Evolutionary conservation across 1,140 invertebrate species (phyloP).

Genomic region (Drosophila guanche): DNA sequence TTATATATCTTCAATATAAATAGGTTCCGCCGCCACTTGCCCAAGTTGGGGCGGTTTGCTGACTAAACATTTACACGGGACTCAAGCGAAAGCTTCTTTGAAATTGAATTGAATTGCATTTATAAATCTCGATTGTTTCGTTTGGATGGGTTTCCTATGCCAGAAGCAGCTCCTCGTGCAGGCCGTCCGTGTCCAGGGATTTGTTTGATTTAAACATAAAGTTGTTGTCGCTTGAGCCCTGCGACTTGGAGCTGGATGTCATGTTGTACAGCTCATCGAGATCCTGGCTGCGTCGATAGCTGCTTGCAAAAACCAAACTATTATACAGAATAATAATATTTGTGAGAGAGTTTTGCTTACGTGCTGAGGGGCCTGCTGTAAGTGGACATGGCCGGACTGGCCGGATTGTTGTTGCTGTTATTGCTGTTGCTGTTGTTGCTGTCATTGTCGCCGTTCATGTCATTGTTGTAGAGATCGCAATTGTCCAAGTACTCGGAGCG

Average conservation of each 20-base stretch:
- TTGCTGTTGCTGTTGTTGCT: slow-evolving; percentile 78
- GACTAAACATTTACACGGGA: slow-evolving; percentile 49
- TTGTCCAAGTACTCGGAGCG: slow-evolving; percentile 88
- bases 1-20: too few relatives aligned
- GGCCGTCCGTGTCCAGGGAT: slow-evolving; percentile 59
- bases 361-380: slow-evolving; percentile 82
- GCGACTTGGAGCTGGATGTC: slow-evolving; percentile 85
- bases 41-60: neutral
- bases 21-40: too few relatives aligned
- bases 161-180: slow-evolving; percentile 73
- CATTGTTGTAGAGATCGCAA: slow-evolving; percentile 76
- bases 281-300: slow-evolving; percentile 84
- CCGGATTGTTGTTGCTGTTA: slow-evolving; percentile 74
- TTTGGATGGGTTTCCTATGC: slow-evolving; percentile 34
- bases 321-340: neutral
- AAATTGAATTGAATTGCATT: slow-evolving; percentile 28
- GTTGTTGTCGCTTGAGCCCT: slow-evolving; percentile 83
- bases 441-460: slow-evolving; percentile 61
- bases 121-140: neutral
- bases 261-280: slow-evolving; percentile 85
- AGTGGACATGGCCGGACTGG: slow-evolving; percentile 69
- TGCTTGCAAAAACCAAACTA: slow-evolving; percentile 3
- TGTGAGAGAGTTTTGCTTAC: slow-evolving; percentile 46
- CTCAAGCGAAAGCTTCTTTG: slow-evolving; percentile 28
- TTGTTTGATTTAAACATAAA: slow-evolving; percentile 80